Conservation (phyloP, 2,797 vertebrate species). For the Alcedo atthis region DNA sequence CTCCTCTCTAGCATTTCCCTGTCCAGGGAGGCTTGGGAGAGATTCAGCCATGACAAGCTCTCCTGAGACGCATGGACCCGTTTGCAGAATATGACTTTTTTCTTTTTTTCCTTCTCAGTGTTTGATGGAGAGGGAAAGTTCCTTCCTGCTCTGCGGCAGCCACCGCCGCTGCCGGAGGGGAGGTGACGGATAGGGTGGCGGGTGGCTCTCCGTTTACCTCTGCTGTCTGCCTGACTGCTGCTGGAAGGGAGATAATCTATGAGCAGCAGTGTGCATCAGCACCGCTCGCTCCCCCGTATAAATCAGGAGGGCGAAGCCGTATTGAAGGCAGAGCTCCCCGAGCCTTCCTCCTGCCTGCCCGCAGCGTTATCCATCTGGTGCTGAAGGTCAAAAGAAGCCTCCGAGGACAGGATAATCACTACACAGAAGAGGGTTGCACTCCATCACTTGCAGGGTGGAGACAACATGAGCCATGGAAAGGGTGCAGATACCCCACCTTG, state of each 20-base stretch:
- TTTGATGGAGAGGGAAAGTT: constrained; percentile 66
- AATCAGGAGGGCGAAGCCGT: constrained; percentile 45
- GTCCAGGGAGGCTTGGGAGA: neutral
- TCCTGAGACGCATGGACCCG: neutral
- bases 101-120: neutral
- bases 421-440: neutral
- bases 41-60: neutral
- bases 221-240: constrained; percentile 29
- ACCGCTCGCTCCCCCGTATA: neutral
- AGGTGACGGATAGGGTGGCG: constrained; percentile 42
- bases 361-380: constrained; percentile 42
- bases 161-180: constrained; percentile 5
- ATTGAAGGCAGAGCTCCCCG: constrained; percentile 38
- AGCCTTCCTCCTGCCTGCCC: constrained; percentile 27
- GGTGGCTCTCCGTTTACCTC: constrained; percentile 23
- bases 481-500: neutral
- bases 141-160: neutral
- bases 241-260: constrained; percentile 67
- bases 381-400: constrained; percentile 58
- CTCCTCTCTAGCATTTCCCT: neutral
- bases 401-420: constrained; percentile 50
- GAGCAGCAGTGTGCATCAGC: constrained; percentile 37
- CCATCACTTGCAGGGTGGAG: constrained; percentile 19
- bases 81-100: constrained; percentile 50
- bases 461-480: neutral